Evolutionary conservation across 2,888 invertebrate species (phyloP).

Genomic region (Ophion ventricosus): DNA sequence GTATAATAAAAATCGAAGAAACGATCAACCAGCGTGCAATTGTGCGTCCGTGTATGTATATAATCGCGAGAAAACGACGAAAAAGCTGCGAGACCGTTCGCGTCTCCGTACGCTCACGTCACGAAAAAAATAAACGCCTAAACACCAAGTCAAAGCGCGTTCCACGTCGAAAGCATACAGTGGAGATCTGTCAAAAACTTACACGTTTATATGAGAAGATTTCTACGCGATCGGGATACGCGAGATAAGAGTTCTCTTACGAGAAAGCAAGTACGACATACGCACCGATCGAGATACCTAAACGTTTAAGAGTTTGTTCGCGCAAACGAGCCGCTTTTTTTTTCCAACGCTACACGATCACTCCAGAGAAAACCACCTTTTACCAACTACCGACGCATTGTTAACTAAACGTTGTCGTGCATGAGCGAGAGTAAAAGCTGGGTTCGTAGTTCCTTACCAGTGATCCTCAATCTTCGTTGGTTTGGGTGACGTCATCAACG

Average conservation of each 20-base stretch:
- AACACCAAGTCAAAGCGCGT: background rate
- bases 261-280: constrained; percentile 16
- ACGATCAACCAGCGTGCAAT: constrained; percentile 49
- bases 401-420: constrained; percentile 37
- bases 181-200: constrained; percentile 55
- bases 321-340: constrained; percentile 30
- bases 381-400: constrained; percentile 53
- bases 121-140: background rate
- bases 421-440: constrained; percentile 13
- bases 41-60: background rate
- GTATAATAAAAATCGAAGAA: constrained; percentile 29
- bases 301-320: background rate
- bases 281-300: background rate
- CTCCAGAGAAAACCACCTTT: constrained; percentile 34
- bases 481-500: background rate
- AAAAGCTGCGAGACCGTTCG: background rate
- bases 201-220: constrained; percentile 18
- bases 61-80: constrained; percentile 6
- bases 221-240: background rate
- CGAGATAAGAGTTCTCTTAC: constrained; percentile 4
- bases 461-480: background rate
- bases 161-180: constrained; percentile 19
- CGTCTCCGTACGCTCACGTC: constrained; percentile 16
- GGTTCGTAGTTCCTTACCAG: background rate
- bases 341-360: constrained; percentile 24